Base-by-base conservation (phyloP, 1,140 invertebrate species). In the Drosophila jambulina region DNA sequence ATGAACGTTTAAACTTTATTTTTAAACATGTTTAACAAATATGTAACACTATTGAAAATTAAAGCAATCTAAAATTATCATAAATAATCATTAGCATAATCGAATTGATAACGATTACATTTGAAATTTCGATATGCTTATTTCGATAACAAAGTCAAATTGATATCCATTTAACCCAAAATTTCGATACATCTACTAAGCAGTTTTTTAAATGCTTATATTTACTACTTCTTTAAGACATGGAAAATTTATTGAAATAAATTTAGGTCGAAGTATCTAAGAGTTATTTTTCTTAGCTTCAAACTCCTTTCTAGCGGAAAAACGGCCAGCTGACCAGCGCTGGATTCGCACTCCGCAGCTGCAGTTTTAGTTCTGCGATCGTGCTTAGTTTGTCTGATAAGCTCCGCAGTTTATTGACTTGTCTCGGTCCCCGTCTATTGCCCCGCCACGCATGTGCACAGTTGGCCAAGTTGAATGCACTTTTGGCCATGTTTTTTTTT, bases 341-440 rank as follows among this genome's bases (percentile, higher is more conserved):
- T 62, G 56, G 38, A 19, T 58, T 82, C 57, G 54, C 36, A 70
- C 63, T 74, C 38, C 38, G 21, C 42, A 70, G 75, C 60, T 79
- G 75, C 72, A 78, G 65, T 60, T 54, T 63, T 53, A 70, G 49
- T 61, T 70, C 63, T 78, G 48, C 63, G 85, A 90, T 90, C 85
- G 85, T 90, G 85, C 86, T 91, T 90, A 85, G 85, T 77, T 80
- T 90, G 67, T 63, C 86, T 82, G 85, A 90, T 88, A 91, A 91
- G 85, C 69, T 57, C 15, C 17, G 32, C 61, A 74, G 78, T 72
- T 80, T 78, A 78, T 78, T 78, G 75, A 78, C 75, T 78, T 61
- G 74, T 78, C 75, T 69, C 62, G 36, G 36, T 51, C 21, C 46
- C 65, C 67, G 59, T 77, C 32, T 63, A 53, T 56, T 42, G 38